Conservation (phyloP, 2,113 vertebrate species). For the Damaliscus lunatus region DNA sequence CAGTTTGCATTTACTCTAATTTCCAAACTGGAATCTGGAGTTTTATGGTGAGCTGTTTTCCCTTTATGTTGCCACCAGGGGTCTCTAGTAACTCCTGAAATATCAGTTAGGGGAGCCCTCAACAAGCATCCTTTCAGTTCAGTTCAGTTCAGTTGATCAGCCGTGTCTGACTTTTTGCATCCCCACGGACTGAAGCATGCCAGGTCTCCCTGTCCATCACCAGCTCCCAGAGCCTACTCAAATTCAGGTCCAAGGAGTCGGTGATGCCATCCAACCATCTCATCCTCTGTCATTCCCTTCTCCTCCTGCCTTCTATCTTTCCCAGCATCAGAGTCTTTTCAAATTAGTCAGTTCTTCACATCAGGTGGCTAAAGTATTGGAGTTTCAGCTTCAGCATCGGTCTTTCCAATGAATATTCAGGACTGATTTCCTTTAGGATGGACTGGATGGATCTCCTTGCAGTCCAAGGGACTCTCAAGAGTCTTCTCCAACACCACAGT, state of each 20-base stretch:
- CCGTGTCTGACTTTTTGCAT: background rate
- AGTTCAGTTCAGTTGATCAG: background rate
- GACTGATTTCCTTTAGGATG: background rate
- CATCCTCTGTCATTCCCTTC: background rate
- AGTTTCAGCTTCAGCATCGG: background rate
- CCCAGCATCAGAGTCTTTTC: background rate
- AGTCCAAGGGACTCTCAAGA: background rate
- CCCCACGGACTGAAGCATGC: background rate
- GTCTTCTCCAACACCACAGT: background rate
- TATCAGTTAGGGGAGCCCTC: background rate
- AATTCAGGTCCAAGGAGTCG: background rate
- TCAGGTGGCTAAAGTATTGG: background rate
- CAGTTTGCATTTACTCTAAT: background rate
- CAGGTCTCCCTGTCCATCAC: background rate
- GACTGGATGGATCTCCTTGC: background rate
- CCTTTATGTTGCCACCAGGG: constrained; percentile 4
- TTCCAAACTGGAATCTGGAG: background rate
- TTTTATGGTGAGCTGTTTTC: background rate
- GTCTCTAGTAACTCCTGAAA: background rate
- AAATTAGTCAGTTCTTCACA: background rate
- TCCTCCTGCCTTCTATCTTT: background rate
- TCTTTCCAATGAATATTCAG: background rate
- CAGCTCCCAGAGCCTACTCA: background rate
- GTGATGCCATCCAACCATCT: background rate
- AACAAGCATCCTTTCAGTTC: background rate